phyloP scores from a whole-genome alignment of 2,888 invertebrate species.

The Drosophila lutescens region DNA sequence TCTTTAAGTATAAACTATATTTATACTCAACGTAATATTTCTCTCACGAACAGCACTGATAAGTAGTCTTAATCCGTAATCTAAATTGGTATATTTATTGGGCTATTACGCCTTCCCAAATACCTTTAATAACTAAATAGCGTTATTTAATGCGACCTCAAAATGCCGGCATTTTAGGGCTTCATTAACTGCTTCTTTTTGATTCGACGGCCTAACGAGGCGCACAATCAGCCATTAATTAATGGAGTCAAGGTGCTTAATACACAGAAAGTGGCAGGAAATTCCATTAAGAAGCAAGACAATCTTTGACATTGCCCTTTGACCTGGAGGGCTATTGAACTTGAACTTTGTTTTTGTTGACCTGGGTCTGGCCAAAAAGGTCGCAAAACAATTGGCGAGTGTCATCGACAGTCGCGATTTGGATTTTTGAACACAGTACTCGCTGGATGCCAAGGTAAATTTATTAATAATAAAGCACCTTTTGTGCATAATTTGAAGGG shows the following conservation, averaged over 20 bases:
- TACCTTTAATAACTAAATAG: conserved; percentile 21
- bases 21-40: too few species aligned
- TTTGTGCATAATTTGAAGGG: conserved; percentile 59
- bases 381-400: conserved; percentile 43
- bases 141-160: conserved; percentile 19
- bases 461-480: conserved; percentile 66
- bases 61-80: not conserved
- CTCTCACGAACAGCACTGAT: too few species aligned
- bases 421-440: conserved; percentile 2
- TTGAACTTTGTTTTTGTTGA: conserved; percentile 1
- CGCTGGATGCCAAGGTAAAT: conserved; percentile 22
- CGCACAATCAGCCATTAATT: conserved; percentile 69
- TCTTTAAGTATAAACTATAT: too few species aligned
- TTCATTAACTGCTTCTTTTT: conserved; percentile 29
- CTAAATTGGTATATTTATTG: not conserved
- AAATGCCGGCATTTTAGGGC: conserved; percentile 8
- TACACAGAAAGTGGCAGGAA: conserved; percentile 50
- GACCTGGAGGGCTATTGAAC: conserved; percentile 32
- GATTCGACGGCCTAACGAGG: conserved; percentile 48
- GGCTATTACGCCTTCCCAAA: not conserved
- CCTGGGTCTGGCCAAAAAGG: conserved; percentile 7
- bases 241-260: conserved; percentile 51
- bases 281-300: conserved; percentile 19
- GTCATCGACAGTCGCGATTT: conserved; percentile 46
- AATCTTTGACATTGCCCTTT: conserved; percentile 34